phyloP scores from a whole-genome alignment of 2,888 invertebrate genomes.

The Dioctria linearis region DNA sequence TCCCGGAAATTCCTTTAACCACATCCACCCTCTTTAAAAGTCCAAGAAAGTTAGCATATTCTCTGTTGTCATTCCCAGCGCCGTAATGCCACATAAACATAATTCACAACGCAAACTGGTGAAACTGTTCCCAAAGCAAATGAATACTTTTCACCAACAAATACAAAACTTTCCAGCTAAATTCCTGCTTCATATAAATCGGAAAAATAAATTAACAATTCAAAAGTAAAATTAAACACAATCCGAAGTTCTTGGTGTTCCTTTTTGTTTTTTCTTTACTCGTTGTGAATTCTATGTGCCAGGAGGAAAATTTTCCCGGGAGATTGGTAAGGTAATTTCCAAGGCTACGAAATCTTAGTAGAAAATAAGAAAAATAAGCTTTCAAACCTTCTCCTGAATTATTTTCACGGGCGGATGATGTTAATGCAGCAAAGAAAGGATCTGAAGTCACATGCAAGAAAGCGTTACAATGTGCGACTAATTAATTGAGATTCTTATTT shows the following conservation, averaged over 20 bases:
- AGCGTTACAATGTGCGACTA: not conserved
- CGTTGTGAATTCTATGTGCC: not conserved
- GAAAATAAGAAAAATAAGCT: not conserved
- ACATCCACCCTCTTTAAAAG: no score
- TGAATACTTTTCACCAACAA: not conserved
- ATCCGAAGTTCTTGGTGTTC: not conserved
- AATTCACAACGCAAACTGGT: no score
- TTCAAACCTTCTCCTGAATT: not conserved
- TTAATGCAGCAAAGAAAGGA: not conserved
- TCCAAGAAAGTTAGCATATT: no score
- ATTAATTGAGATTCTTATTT: not conserved
- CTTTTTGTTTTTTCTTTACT: no score
- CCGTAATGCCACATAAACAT: no score
- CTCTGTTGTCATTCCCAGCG: no score
- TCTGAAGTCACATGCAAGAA: not conserved
- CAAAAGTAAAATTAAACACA: slow-evolving; percentile 2
- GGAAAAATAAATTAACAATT: not conserved
- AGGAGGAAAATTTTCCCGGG: not conserved
- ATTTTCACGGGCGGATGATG: not conserved
- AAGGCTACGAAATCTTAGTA: not conserved
- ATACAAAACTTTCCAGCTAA: not conserved
- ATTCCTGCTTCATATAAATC: no score
- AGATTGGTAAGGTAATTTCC: not conserved
- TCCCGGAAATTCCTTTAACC: no score
- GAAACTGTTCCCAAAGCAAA: not conserved